Evolutionary conservation across 2,888 invertebrate genomes (phyloP).

Genomic region (Philaethria dido): DNA sequence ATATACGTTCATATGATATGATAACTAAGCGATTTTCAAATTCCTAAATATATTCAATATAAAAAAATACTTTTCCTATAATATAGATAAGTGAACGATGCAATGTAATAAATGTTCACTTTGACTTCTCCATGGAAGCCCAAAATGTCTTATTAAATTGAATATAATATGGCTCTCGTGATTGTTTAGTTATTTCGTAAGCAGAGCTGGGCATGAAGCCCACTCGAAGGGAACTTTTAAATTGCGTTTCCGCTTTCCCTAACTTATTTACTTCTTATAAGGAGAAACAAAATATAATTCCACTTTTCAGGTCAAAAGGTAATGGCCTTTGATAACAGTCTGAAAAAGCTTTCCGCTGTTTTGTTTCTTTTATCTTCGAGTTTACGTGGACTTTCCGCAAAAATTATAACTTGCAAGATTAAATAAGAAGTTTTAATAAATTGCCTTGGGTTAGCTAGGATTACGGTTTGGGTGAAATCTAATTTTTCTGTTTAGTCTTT

Average conservation of each 20-base stretch:
- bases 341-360: slow-evolving; percentile 83
- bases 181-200: slow-evolving; percentile 43
- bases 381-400: slow-evolving; percentile 76
- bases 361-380: slow-evolving; percentile 80
- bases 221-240: slow-evolving; percentile 75
- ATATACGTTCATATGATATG: background rate
- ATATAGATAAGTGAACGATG: background rate
- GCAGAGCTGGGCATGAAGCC: slow-evolving; percentile 48
- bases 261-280: slow-evolving; percentile 80
- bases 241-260: slow-evolving; percentile 73
- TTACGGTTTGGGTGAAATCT: slow-evolving; percentile 53
- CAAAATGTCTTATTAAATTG: slow-evolving; percentile 40
- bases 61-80: no score
- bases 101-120: slow-evolving; percentile 9
- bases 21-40: no score
- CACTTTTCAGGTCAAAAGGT: slow-evolving; percentile 81
- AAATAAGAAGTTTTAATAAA: slow-evolving; percentile 81
- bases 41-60: no score
- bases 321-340: slow-evolving; percentile 81
- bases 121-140: background rate
- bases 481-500: slow-evolving; percentile 30
- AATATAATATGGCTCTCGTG: slow-evolving; percentile 45
- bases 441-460: slow-evolving; percentile 70
- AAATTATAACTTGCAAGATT: slow-evolving; percentile 81
- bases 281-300: slow-evolving; percentile 81